A percentile compares a stretch with the other conserved stretches of the same genome.
phyloP scores from a whole-genome alignment of 1,140 invertebrate genomes.

The Saccostrea echinata region DNA sequence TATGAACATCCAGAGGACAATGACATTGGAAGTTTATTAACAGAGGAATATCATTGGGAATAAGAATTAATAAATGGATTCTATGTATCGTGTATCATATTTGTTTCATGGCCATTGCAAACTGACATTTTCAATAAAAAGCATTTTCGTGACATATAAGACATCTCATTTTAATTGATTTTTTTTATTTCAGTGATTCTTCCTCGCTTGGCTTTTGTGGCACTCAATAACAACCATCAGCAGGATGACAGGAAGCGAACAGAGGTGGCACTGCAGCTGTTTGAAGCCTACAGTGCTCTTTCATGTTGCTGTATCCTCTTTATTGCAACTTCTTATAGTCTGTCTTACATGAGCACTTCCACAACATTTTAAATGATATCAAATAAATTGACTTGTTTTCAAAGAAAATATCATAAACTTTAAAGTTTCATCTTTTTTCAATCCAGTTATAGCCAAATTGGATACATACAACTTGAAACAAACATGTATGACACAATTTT shows the following conservation, averaged over 20 bases:
- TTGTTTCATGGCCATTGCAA: too few relatives aligned
- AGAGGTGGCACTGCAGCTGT: slow-evolving; percentile 83
- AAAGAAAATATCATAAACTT: too few relatives aligned
- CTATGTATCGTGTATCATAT: background rate
- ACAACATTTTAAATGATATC: too few relatives aligned
- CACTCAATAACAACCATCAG: slow-evolving; percentile 82
- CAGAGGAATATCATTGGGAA: background rate
- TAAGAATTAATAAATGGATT: background rate
- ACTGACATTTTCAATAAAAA: background rate
- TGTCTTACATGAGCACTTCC: too few relatives aligned
- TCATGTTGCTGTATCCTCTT: slow-evolving; percentile 84
- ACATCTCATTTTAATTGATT: background rate
- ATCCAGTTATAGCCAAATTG: too few relatives aligned
- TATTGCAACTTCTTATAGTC: too few relatives aligned
- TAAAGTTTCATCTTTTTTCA: too few relatives aligned
- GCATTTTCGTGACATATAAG: background rate
- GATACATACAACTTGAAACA: too few relatives aligned
- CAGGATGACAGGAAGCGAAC: slow-evolving; percentile 82
- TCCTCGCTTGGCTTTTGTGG: slow-evolving; percentile 84
- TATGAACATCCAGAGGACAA: background rate
- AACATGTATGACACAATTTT: too few relatives aligned
- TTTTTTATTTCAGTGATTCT: slow-evolving; percentile 83
- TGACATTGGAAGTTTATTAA: background rate
- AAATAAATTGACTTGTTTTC: too few relatives aligned
- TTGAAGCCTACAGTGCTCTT: slow-evolving; percentile 86